Conservation (phyloP, 2,797 vertebrate genomes). For the Phoxinus dragarum region DNA sequence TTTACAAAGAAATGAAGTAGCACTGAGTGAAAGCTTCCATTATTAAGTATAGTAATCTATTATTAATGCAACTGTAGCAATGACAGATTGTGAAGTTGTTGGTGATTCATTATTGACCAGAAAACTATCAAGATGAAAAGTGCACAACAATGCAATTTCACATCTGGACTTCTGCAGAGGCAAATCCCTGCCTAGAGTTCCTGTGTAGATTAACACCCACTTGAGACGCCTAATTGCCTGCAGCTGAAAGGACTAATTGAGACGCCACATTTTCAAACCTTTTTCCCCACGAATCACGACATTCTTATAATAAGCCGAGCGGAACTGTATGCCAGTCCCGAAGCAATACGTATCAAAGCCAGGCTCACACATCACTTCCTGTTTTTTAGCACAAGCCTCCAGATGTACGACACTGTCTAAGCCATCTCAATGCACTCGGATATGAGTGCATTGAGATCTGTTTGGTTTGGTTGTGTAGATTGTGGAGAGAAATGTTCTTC, state of each 20-base stretch:
- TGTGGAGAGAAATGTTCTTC: conserved; percentile 45
- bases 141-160: conserved; percentile 76
- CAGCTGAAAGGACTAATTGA: conserved; percentile 85
- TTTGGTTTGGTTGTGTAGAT: conserved; percentile 45
- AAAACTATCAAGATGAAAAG: conserved; percentile 76
- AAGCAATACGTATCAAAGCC: conserved; percentile 75
- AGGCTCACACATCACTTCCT: conserved; percentile 59
- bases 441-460: conserved; percentile 48
- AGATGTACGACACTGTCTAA: conserved; percentile 52
- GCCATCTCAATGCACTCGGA: conserved; percentile 55
- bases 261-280: conserved; percentile 81
- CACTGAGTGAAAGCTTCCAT: conserved; percentile 48
- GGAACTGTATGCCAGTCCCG: conserved; percentile 76
- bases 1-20: conserved; percentile 47
- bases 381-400: conserved; percentile 57
- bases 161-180: conserved; percentile 74
- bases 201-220: conserved; percentile 82
- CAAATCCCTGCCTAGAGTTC: conserved; percentile 79
- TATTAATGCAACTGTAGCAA: conserved; percentile 59
- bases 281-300: conserved; percentile 81
- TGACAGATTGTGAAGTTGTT: conserved; percentile 58
- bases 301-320: conserved; percentile 78
- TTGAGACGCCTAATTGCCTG: conserved; percentile 83
- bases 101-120: conserved; percentile 71
- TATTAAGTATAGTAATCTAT: conserved; percentile 46